Evolutionary conservation across 2,888 invertebrate species (phyloP).

Genomic region (Platycnemis pennipes): DNA sequence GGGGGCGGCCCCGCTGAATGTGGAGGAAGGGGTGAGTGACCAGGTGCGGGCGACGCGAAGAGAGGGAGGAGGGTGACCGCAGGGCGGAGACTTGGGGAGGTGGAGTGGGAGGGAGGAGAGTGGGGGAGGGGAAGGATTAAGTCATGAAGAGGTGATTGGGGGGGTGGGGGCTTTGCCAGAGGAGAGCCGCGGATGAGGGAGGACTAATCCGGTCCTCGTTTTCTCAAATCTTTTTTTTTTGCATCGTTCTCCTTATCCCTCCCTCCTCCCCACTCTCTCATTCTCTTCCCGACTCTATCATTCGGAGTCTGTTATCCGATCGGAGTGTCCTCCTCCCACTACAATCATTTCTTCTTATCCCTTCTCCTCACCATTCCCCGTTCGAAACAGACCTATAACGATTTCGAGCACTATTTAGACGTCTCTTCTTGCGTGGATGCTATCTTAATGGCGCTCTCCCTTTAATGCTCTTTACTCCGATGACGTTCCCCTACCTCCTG

Average conservation of each 20-base stretch:
- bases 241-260: not conserved
- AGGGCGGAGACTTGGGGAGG: not conserved
- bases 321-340: not conserved
- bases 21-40: conserved; percentile 46
- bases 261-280: not conserved
- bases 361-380: not conserved
- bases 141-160: not conserved
- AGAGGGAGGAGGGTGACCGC: not conserved
- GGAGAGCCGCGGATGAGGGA: not conserved
- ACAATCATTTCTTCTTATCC: not conserved
- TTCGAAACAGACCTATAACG: not conserved
- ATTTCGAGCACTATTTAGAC: not conserved
- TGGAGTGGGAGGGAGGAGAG: not conserved
- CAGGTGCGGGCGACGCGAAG: conserved; percentile 34
- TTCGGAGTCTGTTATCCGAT: not conserved
- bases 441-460: conserved; percentile 3
- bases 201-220: conserved; percentile 6
- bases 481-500: not conserved
- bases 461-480: not conserved
- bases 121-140: not conserved
- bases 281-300: not conserved
- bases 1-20: too few species aligned
- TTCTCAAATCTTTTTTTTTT: not conserved
- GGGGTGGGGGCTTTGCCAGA: not conserved
- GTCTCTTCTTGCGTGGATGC: not conserved